Evolutionary conservation across 2,113 vertebrate genomes (phyloP).

Genomic region (Pachyramphus minor): DNA sequence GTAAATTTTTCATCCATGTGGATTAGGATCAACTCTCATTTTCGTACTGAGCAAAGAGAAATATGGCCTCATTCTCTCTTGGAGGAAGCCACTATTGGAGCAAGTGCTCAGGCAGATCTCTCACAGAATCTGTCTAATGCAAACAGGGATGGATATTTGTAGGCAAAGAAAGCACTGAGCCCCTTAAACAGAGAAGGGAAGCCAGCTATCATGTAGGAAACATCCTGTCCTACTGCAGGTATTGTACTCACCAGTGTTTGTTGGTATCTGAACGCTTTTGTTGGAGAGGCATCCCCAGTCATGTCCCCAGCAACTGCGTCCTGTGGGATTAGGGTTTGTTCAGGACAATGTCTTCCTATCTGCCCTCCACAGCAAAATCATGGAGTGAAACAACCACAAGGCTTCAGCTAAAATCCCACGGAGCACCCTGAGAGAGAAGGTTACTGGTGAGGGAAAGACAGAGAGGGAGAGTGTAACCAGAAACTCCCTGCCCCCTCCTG

Average conservation of each 20-base stretch:
- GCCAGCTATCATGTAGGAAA: neutral
- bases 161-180: neutral
- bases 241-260: constrained; percentile 82
- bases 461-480: constrained; percentile 55
- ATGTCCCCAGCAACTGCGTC: constrained; percentile 52
- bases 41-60: neutral
- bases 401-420: constrained; percentile 14
- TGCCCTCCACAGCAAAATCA: neutral
- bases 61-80: neutral
- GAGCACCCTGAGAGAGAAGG: constrained; percentile 40
- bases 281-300: constrained; percentile 85
- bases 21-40: neutral
- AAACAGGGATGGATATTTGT: neutral
- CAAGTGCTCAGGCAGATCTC: neutral
- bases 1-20: neutral
- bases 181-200: neutral
- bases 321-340: neutral
- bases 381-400: neutral
- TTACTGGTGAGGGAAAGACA: constrained; percentile 4
- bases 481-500: constrained; percentile 61
- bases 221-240: neutral
- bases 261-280: constrained; percentile 83
- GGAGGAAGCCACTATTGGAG: neutral
- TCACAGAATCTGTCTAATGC: neutral
- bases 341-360: neutral